These are phyloP conservation scores for Myrmophylax atrothorax DNA, from an alignment of 2,113 vertebrate genomes.

Conservation along the genomic window DNA sequence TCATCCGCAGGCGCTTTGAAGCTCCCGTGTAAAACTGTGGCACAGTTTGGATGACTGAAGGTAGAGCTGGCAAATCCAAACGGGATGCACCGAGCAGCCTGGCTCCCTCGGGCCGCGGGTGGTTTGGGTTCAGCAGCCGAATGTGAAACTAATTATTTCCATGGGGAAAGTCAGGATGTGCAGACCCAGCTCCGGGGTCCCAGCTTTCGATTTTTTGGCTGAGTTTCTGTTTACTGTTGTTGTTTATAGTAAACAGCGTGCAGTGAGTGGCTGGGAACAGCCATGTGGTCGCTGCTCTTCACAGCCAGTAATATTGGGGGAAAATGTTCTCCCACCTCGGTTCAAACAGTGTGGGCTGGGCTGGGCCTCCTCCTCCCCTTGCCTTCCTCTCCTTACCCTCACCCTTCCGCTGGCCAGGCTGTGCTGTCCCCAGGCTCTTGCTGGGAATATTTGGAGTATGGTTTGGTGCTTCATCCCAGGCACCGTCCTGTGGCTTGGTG, in stretches of 20 bases:
- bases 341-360: background rate
- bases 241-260: slow-evolving; percentile 29
- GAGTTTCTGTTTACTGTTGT: slow-evolving; percentile 49
- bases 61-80: background rate
- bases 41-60: background rate
- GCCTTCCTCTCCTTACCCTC: background rate
- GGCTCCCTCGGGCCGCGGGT: background rate
- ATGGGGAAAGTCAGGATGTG: background rate
- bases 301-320: slow-evolving; percentile 37
- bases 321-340: background rate
- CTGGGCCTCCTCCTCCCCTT: background rate
- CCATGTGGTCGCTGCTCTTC: slow-evolving; percentile 45
- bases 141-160: background rate
- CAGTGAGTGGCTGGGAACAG: slow-evolving; percentile 48
- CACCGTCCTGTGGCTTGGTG: background rate
- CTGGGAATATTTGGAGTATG: background rate
- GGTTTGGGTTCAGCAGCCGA: background rate
- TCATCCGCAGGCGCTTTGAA: background rate
- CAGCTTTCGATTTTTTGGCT: background rate
- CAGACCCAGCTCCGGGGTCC: background rate
- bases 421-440: background rate
- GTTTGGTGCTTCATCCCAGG: background rate
- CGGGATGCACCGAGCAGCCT: background rate
- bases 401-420: background rate
- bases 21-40: background rate